These are phyloP conservation scores for Hypolimnas misippus DNA, from an alignment of 2,888 invertebrate species.

Conservation along the genomic window DNA sequence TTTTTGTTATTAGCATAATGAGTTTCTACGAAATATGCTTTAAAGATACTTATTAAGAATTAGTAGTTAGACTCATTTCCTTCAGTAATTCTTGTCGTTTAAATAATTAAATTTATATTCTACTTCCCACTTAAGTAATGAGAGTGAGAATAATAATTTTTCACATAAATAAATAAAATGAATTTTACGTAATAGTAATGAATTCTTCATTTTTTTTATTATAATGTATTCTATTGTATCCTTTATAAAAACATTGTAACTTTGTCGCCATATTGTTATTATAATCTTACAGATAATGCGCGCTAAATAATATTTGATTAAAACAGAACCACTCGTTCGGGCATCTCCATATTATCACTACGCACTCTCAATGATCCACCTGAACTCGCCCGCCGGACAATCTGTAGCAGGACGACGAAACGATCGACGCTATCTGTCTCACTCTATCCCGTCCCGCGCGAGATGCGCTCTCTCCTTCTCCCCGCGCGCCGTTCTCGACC, in stretches of 20 bases:
- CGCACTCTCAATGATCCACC: conserved; percentile 76
- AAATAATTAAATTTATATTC: not conserved
- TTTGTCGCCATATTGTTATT: conserved; percentile 51
- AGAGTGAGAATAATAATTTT: not conserved
- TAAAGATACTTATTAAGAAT: not conserved
- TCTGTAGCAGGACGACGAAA: conserved; percentile 75
- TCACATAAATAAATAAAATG: not conserved
- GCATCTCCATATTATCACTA: conserved; percentile 80
- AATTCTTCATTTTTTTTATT: too few relatives aligned
- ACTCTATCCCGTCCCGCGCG: conserved; percentile 63
- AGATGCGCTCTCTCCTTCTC: conserved; percentile 79
- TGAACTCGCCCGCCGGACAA: conserved; percentile 72
- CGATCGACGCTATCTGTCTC: conserved; percentile 72
- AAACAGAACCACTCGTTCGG: conserved; percentile 58
- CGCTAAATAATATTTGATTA: conserved; percentile 54
- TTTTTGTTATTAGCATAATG: not conserved
- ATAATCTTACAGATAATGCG: conserved; percentile 56
- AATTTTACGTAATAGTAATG: not conserved
- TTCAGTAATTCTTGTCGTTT: not conserved
- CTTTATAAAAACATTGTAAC: not conserved
- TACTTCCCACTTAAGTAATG: not conserved
- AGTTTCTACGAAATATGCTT: not conserved
- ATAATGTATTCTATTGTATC: not conserved
- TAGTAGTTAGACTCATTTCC: not conserved
- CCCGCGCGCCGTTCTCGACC: conserved; percentile 77